Evolutionary conservation across 2,888 invertebrate species (phyloP).

Genomic region (Sthenelais limicola): DNA sequence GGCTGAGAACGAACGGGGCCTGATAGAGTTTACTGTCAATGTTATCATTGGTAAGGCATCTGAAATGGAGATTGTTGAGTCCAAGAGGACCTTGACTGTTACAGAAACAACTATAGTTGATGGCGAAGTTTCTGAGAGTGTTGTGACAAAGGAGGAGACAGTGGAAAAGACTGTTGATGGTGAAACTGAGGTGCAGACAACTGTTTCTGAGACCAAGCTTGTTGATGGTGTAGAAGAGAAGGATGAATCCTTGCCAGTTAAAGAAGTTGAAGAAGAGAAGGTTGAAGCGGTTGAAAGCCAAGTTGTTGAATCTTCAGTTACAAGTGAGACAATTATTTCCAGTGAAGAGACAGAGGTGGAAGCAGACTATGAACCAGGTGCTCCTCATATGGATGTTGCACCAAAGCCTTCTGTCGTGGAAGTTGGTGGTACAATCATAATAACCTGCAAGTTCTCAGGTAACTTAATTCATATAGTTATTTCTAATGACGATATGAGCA

Average conservation of each 20-base stretch:
- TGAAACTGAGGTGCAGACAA: too few relatives aligned
- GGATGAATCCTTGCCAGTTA: background rate
- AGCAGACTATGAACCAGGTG: too few relatives aligned
- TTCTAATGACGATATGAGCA: too few relatives aligned
- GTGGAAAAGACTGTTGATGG: too few relatives aligned
- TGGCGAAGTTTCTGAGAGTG: background rate
- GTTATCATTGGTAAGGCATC: slow-evolving; percentile 50
- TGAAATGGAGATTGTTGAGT: too few relatives aligned
- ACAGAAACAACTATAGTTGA: background rate
- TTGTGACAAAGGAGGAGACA: background rate
- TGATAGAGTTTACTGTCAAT: slow-evolving; percentile 40
- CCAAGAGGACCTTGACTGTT: background rate
- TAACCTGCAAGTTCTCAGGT: slow-evolving; percentile 26
- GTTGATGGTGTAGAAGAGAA: background rate
- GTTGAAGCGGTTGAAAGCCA: background rate
- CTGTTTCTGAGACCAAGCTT: too few relatives aligned
- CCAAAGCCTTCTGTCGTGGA: slow-evolving; percentile 7
- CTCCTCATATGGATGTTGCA: slow-evolving; percentile 2
- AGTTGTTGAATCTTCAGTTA: background rate
- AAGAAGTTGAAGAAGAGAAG: background rate
- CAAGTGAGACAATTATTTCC: background rate
- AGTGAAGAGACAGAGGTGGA: background rate
- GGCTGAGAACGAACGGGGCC: slow-evolving; percentile 52
- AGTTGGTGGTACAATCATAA: slow-evolving; percentile 9
- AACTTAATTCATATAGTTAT: background rate